phyloP scores from a whole-genome alignment of 35 echinoderm and acorn worm genomes.

The Patiria miniata region DNA sequence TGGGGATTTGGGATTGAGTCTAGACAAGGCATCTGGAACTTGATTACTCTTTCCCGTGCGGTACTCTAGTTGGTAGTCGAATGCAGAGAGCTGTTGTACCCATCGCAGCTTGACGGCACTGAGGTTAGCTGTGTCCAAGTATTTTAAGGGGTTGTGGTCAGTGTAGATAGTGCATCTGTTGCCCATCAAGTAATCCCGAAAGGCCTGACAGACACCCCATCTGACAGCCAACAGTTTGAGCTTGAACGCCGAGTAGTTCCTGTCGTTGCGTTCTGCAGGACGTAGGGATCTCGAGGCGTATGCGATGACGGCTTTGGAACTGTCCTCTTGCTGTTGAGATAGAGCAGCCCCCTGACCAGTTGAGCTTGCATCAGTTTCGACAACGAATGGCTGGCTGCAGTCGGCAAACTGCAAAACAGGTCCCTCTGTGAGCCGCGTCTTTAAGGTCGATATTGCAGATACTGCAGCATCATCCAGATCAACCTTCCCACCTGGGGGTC shows the following conservation, averaged over 20 bases:
- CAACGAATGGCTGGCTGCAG: conserved; percentile 37
- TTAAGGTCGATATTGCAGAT: conserved; percentile 29
- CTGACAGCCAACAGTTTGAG: conserved; percentile 24
- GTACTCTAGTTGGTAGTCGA: conserved; percentile 69
- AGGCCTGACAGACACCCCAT: conserved; percentile 79
- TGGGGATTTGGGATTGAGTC: conserved; percentile 31
- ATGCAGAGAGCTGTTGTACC: conserved; percentile 57
- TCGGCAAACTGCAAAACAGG: conserved; percentile 61
- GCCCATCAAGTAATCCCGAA: conserved; percentile 56
- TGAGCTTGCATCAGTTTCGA: conserved; percentile 59
- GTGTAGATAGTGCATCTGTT: conserved; percentile 45
- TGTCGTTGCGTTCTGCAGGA: conserved; percentile 50
- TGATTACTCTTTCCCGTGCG: conserved; percentile 43
- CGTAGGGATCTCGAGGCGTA: conserved; percentile 66
- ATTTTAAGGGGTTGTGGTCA: conserved; percentile 77
- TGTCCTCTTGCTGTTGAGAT: conserved; percentile 47
- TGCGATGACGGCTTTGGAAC: conserved; percentile 43
- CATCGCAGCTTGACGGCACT: conserved; percentile 61
- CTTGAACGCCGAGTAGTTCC: conserved; percentile 60
- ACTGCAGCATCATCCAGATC: not conserved
- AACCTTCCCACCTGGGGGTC: not conserved
- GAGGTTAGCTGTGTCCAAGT: conserved; percentile 64
- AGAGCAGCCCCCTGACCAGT: conserved; percentile 65
- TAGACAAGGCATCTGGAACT: conserved; percentile 51
- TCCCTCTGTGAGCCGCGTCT: conserved; percentile 10